phyloP scores from a whole-genome alignment of 2,113 vertebrate species.

The Myotis yumanensis region DNA sequence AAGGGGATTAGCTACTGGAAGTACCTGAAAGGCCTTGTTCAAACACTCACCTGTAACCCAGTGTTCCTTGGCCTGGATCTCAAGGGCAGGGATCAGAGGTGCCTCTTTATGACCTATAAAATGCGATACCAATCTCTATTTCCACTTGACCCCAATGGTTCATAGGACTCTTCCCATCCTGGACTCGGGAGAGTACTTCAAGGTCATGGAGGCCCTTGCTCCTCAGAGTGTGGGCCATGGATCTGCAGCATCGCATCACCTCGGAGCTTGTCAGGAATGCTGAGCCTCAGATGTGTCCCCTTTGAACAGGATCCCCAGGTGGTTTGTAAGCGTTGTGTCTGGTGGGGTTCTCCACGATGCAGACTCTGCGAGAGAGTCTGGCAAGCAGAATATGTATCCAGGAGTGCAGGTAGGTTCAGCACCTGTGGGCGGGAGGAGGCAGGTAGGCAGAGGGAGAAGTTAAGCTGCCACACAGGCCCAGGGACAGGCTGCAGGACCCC shows the following conservation, averaged over 20 bases:
- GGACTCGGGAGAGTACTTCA: not conserved
- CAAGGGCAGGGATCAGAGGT: slow-evolving; percentile 28
- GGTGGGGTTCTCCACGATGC: not conserved
- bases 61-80: slow-evolving; percentile 63
- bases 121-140: not conserved
- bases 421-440: not conserved
- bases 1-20: slow-evolving; percentile 17
- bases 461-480: too few species aligned
- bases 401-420: not conserved
- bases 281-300: not conserved
- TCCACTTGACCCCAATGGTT: not conserved
- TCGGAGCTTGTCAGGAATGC: not conserved
- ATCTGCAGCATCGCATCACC: not conserved
- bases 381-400: not conserved
- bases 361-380: not conserved
- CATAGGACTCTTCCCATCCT: not conserved
- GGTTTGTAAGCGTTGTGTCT: not conserved
- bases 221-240: not conserved
- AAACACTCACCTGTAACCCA: slow-evolving; percentile 51
- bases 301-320: not conserved
- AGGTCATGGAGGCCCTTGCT: not conserved
- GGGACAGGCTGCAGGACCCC: not conserved
- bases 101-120: slow-evolving; percentile 35
- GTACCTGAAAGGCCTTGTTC: slow-evolving; percentile 18
- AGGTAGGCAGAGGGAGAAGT: not conserved